Percentiles rank a stretch among this genome's conserved stretches.
phyloP scores from a whole-genome alignment of 2,797 vertebrate genomes.

The Enteromius radiatus region DNA sequence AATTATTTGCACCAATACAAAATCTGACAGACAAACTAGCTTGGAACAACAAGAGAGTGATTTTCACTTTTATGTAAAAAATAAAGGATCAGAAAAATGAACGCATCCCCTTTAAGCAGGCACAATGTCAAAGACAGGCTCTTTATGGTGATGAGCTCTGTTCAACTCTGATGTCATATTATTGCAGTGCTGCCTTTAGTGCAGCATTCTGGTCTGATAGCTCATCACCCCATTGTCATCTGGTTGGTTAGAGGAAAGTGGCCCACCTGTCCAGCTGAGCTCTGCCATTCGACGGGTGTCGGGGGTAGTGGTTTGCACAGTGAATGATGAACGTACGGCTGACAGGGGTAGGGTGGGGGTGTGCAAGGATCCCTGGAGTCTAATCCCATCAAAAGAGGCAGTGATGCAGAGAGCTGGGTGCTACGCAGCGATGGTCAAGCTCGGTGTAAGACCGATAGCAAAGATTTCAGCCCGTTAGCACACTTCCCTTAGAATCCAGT shows the following conservation, averaged over 20 bases:
- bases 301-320: slow-evolving; percentile 58
- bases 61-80: too few relatives aligned
- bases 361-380: slow-evolving; percentile 55
- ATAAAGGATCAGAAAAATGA: too few relatives aligned
- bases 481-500: not conserved
- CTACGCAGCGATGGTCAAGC: not conserved
- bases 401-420: slow-evolving; percentile 67
- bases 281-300: slow-evolving; percentile 52
- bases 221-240: slow-evolving; percentile 21
- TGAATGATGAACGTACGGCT: slow-evolving; percentile 69
- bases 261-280: slow-evolving; percentile 33
- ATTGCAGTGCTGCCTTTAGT: not conserved
- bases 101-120: not conserved
- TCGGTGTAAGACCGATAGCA: slow-evolving; percentile 31
- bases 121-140: not conserved
- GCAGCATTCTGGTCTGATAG: slow-evolving; percentile 13
- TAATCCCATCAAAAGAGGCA: slow-evolving; percentile 77
- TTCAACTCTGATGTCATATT: not conserved
- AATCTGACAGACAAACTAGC: not conserved
- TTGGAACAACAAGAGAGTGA: too few relatives aligned
- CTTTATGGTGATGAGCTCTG: not conserved
- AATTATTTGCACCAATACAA: not conserved
- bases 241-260: slow-evolving; percentile 5
- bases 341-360: slow-evolving; percentile 61
- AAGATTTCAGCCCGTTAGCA: slow-evolving; percentile 40